Evolutionary conservation across 2,888 invertebrate species (phyloP).

Genomic region (Mantis religiosa): DNA sequence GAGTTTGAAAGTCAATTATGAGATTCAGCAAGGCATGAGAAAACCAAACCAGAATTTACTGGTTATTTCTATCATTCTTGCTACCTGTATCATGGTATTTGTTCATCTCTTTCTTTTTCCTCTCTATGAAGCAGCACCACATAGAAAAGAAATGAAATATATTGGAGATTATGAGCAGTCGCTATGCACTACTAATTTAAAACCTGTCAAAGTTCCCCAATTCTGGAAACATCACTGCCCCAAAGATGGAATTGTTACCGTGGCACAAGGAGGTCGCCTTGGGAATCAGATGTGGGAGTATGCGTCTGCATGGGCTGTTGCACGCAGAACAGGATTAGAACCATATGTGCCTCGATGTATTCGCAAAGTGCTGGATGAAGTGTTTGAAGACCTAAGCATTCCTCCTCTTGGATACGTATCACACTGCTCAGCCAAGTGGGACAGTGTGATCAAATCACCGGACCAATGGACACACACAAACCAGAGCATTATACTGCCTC

Average conservation of each 20-base stretch:
- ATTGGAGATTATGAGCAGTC: conserved; percentile 53
- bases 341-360: conserved; percentile 51
- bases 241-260: conserved; percentile 48
- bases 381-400: conserved; percentile 53
- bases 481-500: conserved; percentile 54
- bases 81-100: conserved; percentile 54
- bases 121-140: conserved; percentile 48
- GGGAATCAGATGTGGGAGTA: conserved; percentile 53
- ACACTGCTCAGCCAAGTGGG: conserved; percentile 49
- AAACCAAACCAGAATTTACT: conserved; percentile 53
- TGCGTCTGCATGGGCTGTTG: conserved; percentile 50
- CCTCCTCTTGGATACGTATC: conserved; percentile 54
- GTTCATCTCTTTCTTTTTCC: conserved; percentile 59
- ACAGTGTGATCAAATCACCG: conserved; percentile 48
- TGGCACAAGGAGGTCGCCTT: conserved; percentile 45
- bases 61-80: conserved; percentile 55
- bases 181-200: conserved; percentile 49
- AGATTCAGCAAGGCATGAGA: conserved; percentile 25
- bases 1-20: neutral
- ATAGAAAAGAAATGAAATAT: conserved; percentile 42
- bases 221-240: conserved; percentile 40
- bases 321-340: conserved; percentile 47
- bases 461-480: conserved; percentile 54
- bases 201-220: conserved; percentile 38
- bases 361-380: conserved; percentile 49